Conservation (phyloP, 2,888 invertebrate species). For the Drosophila mettleri region DNA sequence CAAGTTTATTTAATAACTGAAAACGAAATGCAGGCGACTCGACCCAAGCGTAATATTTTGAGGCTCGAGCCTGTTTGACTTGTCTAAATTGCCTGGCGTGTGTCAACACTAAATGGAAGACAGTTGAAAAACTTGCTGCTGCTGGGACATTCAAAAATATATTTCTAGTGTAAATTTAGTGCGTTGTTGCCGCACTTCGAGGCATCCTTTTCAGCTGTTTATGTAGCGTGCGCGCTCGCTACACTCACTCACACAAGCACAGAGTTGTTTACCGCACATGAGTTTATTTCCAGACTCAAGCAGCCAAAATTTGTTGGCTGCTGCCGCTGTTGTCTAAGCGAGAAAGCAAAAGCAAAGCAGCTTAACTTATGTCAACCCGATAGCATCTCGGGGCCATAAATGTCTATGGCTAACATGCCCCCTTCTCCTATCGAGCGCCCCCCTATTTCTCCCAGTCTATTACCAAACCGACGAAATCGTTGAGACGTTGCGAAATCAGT, state of each 20-base stretch:
- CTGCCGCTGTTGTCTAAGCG: conserved; percentile 59
- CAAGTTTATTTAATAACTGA: conserved; percentile 78
- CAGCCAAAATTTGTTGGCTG: conserved; percentile 34
- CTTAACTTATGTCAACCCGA: conserved; percentile 80
- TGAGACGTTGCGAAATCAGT: conserved; percentile 77
- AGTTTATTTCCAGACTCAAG: conserved; percentile 38
- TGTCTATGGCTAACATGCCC: conserved; percentile 58
- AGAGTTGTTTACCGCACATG: conserved; percentile 22
- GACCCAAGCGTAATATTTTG: conserved; percentile 63
- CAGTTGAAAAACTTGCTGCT: conserved; percentile 61
- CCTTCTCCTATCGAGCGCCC: not conserved
- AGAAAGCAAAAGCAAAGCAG: conserved; percentile 70
- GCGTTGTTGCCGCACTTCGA: conserved; percentile 60
- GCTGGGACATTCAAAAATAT: conserved; percentile 61
- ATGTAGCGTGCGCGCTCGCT: conserved; percentile 22
- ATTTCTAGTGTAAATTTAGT: conserved; percentile 60
- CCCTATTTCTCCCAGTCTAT: conserved; percentile 27
- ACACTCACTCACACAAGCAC: conserved; percentile 2
- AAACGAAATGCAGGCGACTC: conserved; percentile 38
- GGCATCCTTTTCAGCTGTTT: conserved; percentile 65
- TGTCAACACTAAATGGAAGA: conserved; percentile 83
- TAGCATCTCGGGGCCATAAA: conserved; percentile 76
- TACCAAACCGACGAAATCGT: conserved; percentile 62
- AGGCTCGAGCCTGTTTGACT: conserved; percentile 77
- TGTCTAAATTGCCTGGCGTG: conserved; percentile 82